These are phyloP conservation scores for Exaiptasia diaphana DNA, from an alignment of 64 coral and sea anemone species.

Conservation along the genomic window DNA sequence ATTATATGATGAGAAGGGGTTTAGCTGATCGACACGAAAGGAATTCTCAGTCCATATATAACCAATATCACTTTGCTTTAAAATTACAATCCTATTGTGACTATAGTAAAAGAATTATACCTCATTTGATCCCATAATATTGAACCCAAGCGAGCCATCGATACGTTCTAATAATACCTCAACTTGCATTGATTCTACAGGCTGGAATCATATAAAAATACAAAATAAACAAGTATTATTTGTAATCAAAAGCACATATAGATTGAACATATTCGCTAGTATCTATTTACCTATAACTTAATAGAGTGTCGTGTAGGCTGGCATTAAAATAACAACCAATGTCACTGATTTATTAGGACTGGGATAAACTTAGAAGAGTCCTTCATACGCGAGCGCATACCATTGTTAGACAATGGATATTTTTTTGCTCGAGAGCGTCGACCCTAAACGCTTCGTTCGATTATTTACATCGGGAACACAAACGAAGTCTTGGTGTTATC, in stretches of 20 bases:
- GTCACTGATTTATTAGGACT: conserved; percentile 16
- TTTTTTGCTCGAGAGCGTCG: neutral
- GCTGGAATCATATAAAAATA: conserved; percentile 57
- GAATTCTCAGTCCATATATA: conserved; percentile 41
- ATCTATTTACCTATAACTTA: conserved; percentile 86
- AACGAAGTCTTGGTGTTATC: conserved; percentile 5
- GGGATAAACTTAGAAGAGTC: conserved; percentile 42
- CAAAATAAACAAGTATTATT: conserved; percentile 58
- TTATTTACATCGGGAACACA: neutral
- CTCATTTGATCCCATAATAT: conserved; percentile 90
- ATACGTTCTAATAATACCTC: conserved; percentile 65
- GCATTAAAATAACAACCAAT: conserved; percentile 72
- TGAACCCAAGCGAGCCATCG: conserved; percentile 80
- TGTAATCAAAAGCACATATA: conserved; percentile 75
- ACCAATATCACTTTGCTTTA: too few relatives aligned
- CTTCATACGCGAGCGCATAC: conserved; percentile 64
- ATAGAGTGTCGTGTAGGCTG: conserved; percentile 67
- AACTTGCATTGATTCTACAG: conserved; percentile 73
- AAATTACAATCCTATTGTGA: too few relatives aligned
- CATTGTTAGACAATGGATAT: conserved; percentile 8
- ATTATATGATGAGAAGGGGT: conserved; percentile 25
- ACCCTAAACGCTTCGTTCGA: neutral
- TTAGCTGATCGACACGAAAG: conserved; percentile 52
- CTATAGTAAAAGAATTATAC: conserved; percentile 47
- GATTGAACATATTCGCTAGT: conserved; percentile 50